Evolutionary conservation across 2,888 invertebrate species (phyloP).

Genomic region (Erebia aethiops): DNA sequence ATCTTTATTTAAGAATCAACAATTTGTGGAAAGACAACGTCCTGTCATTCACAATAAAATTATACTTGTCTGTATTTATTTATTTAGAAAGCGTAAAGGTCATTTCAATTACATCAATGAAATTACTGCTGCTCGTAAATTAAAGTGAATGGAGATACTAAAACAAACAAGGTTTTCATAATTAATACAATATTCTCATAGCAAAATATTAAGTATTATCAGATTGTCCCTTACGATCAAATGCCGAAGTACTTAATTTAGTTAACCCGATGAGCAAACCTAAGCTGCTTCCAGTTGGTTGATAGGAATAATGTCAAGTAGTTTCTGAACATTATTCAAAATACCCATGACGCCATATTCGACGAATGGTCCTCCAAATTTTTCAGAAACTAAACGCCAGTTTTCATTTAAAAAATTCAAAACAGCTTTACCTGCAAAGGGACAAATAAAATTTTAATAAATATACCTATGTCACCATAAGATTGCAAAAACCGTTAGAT

Average conservation of each 20-base stretch:
- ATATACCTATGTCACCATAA: too few relatives aligned
- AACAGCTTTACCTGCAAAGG: conserved; percentile 55
- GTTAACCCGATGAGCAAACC: background rate
- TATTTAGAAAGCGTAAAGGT: background rate
- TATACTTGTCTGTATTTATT: background rate
- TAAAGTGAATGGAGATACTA: background rate
- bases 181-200: background rate
- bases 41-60: background rate
- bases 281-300: conserved; percentile 44
- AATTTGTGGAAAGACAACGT: background rate
- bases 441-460: too few relatives aligned
- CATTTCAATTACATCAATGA: conserved; percentile 8
- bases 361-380: conserved; percentile 64
- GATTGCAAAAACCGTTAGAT: too few relatives aligned
- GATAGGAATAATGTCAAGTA: conserved; percentile 53
- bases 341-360: conserved; percentile 54
- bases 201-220: too few relatives aligned
- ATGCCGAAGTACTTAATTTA: too few relatives aligned
- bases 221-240: too few relatives aligned
- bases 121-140: background rate
- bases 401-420: conserved; percentile 63
- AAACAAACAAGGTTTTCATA: background rate
- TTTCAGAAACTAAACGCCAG: conserved; percentile 62
- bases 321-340: conserved; percentile 51
- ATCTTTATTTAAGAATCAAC: background rate